Percentiles rank a stretch among this genome's conserved stretches.
phyloP scores from a whole-genome alignment of 2,113 vertebrate species.

The Podarcis muralis region DNA sequence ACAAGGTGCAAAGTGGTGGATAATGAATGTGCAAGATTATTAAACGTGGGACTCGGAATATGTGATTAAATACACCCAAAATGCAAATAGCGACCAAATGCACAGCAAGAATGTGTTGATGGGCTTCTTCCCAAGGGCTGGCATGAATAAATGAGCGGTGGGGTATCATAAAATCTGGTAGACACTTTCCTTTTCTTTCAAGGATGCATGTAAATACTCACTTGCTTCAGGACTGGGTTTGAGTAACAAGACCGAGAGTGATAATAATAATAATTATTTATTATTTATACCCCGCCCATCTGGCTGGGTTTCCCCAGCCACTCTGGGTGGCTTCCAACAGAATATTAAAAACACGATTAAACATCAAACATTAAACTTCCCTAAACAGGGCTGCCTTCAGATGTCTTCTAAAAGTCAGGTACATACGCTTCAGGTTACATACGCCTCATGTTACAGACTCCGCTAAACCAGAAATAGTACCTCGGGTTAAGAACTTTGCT shows the following conservation, averaged over 20 bases:
- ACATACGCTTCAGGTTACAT: too few relatives aligned
- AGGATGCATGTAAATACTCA: neutral
- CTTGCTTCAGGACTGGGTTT: neutral
- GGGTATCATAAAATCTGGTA: neutral
- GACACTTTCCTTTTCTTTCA: neutral
- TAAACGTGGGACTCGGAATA: conserved; percentile 20
- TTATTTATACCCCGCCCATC: too few relatives aligned
- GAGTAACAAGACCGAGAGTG: neutral
- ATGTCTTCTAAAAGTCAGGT: too few relatives aligned
- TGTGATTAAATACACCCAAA: neutral
- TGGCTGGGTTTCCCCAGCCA: too few relatives aligned
- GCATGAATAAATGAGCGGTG: neutral
- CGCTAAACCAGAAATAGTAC: too few relatives aligned
- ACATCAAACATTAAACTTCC: too few relatives aligned
- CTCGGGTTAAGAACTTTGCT: too few relatives aligned
- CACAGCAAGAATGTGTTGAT: neutral
- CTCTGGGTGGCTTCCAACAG: too few relatives aligned
- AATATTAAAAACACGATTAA: too few relatives aligned
- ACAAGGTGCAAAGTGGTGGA: rapidly evolving
- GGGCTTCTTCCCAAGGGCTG: neutral
- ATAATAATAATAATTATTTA: neutral
- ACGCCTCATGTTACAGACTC: too few relatives aligned
- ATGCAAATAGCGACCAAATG: neutral
- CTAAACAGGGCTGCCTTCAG: too few relatives aligned
- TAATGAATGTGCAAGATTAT: neutral